phyloP scores from a whole-genome alignment of 2,888 invertebrate genomes.

The Thymelicus lineola region DNA sequence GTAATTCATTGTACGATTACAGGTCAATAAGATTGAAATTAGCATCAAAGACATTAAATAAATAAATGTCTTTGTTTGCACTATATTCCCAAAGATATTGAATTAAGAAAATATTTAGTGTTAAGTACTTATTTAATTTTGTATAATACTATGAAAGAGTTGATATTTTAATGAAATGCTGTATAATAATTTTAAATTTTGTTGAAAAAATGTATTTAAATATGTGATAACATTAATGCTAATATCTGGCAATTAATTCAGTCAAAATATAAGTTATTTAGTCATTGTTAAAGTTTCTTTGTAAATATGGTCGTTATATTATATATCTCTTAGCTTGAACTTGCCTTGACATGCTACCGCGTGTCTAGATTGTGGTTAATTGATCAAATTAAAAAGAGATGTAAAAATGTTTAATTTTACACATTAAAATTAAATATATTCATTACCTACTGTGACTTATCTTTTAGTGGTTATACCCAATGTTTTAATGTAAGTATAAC shows the following conservation, averaged over 20 bases:
- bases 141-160: neutral
- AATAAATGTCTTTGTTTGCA: conserved; percentile 35
- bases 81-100: conserved; percentile 51
- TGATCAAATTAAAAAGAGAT: conserved; percentile 47
- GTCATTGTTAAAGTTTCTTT: conserved; percentile 59
- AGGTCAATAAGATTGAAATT: conserved; percentile 29
- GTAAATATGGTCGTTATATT: conserved; percentile 57
- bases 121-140: conserved; percentile 36
- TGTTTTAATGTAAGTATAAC: too few species aligned
- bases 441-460: neutral
- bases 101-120: conserved; percentile 46
- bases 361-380: conserved; percentile 52
- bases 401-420: conserved; percentile 46
- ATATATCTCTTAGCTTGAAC: too few species aligned
- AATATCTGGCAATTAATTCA: conserved; percentile 52
- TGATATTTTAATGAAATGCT: neutral
- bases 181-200: neutral
- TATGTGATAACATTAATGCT: conserved; percentile 35
- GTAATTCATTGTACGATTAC: conserved; percentile 17
- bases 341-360: too few species aligned
- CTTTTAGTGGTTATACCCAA: neutral
- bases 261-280: conserved; percentile 64
- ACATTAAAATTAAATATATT: conserved; percentile 45
- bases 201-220: neutral
- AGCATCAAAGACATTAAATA: neutral